Conservation (phyloP, 2,888 invertebrate genomes). For the Mesorhabditis belari region DNA sequence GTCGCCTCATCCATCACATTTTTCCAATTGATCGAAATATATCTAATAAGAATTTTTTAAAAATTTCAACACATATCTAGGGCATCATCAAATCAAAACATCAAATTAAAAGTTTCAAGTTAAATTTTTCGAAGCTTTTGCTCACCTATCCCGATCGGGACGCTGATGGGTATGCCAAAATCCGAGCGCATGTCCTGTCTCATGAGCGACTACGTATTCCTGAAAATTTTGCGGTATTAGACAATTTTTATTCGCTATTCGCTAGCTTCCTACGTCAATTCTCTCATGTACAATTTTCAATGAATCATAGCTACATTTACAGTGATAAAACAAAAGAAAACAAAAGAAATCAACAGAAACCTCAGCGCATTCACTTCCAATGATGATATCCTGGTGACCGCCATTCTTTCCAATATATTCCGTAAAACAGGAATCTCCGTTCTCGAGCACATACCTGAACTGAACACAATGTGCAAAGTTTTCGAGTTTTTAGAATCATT, state of each 20-base stretch:
- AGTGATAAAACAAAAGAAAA: too few species aligned
- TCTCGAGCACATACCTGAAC: slow-evolving; percentile 47
- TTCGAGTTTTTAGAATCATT: too few species aligned
- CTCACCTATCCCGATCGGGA: slow-evolving; percentile 25
- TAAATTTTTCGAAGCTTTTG: neutral
- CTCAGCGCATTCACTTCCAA: slow-evolving; percentile 51
- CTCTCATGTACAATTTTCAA: too few species aligned
- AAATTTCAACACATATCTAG: neutral
- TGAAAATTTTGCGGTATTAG: too few species aligned
- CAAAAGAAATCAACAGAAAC: slow-evolving; percentile 12
- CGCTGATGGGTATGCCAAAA: slow-evolving; percentile 53
- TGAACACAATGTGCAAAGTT: too few species aligned
- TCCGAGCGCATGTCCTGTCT: slow-evolving; percentile 51
- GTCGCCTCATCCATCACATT: slow-evolving; percentile 47
- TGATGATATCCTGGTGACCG: slow-evolving; percentile 51
- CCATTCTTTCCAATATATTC: slow-evolving; percentile 52
- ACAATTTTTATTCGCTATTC: too few species aligned
- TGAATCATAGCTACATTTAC: too few species aligned
- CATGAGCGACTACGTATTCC: slow-evolving; percentile 52
- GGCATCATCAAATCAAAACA: neutral
- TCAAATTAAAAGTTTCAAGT: neutral
- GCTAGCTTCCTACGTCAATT: too few species aligned
- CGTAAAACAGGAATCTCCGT: slow-evolving; percentile 51
- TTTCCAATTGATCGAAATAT: slow-evolving; percentile 41
- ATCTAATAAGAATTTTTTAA: slow-evolving; percentile 3